Percentiles rank a stretch among this genome's conserved stretches.
Evolutionary conservation across 2,888 invertebrate genomes (phyloP).

Genomic region (Hemicrepidius hirtus): DNA sequence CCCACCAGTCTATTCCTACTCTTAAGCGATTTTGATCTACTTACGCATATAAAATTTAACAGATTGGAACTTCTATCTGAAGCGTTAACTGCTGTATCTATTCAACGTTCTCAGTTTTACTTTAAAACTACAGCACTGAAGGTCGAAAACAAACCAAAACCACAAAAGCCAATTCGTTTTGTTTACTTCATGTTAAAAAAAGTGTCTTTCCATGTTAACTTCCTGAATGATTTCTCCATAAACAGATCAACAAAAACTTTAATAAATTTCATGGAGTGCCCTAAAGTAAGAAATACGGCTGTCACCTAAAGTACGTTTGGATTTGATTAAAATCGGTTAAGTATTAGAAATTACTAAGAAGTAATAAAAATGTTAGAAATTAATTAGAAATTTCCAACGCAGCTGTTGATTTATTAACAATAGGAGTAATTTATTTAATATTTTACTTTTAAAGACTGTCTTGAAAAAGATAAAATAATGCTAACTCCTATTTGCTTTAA

Average conservation of each 20-base stretch:
- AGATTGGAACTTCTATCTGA: conserved; percentile 32
- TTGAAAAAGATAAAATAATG: no score
- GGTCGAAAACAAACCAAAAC: conserved; percentile 7
- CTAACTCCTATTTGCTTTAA: no score
- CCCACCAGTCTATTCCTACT: conserved; percentile 13
- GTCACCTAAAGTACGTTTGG: no score
- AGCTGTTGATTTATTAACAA: no score
- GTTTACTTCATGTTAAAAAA: background rate
- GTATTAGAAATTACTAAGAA: no score
- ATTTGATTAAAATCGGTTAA: no score
- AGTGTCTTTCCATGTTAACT: conserved; percentile 7
- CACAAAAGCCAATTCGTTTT: conserved; percentile 1
- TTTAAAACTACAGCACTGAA: conserved; percentile 3
- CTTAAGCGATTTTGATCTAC: conserved; percentile 8
- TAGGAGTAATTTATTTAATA: no score
- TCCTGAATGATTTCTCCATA: background rate
- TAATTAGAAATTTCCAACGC: no score
- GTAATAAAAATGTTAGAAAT: no score
- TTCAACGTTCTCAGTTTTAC: background rate
- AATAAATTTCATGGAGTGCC: no score
- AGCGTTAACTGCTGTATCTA: conserved; percentile 20
- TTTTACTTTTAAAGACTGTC: no score
- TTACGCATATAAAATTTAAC: conserved; percentile 35
- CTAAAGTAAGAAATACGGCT: no score
- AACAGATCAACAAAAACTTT: background rate